Percentiles rank a stretch among this genome's conserved stretches.
phyloP scores from a whole-genome alignment of 37 sponge, comb jelly and placozoan genomes.

The Hexactinellida sp. region DNA sequence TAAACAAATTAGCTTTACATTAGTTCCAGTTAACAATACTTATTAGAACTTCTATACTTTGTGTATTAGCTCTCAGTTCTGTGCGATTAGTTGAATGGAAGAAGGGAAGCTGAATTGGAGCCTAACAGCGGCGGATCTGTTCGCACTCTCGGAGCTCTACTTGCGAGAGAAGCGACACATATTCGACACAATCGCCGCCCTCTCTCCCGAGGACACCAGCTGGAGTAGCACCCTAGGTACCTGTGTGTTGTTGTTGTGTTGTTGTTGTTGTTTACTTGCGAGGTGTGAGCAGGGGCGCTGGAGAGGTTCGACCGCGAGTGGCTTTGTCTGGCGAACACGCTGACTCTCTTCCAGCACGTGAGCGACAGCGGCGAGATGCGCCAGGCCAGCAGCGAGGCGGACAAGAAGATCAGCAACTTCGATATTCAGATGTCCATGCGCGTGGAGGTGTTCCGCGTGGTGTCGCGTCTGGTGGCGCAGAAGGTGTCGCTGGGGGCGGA shows the following conservation, averaged over 20 bases:
- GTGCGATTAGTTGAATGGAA: not conserved
- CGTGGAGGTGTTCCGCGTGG: not conserved
- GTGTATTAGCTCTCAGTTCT: not conserved
- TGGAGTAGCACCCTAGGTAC: not conserved
- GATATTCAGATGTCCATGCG: not conserved
- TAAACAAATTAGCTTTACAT: too few relatives aligned
- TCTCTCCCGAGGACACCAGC: not conserved
- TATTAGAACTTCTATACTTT: too few relatives aligned
- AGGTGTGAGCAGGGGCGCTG: not conserved
- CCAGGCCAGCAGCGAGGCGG: not conserved
- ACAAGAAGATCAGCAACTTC: not conserved
- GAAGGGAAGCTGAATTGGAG: conserved; percentile 1
- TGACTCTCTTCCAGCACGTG: not conserved
- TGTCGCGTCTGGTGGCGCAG: not conserved
- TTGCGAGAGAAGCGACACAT: not conserved
- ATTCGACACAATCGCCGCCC: not conserved
- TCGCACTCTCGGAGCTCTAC: not conserved
- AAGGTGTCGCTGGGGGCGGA: conserved; percentile 2
- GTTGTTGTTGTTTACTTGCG: too few relatives aligned
- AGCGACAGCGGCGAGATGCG: not conserved
- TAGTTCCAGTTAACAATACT: too few relatives aligned
- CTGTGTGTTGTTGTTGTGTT: too few relatives aligned
- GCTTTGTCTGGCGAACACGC: not conserved
- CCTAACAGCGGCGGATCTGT: not conserved
- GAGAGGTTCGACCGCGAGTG: not conserved